Base-by-base conservation (phyloP, 1,140 invertebrate species). In the Hyposmocoma kahamanoa region DNA sequence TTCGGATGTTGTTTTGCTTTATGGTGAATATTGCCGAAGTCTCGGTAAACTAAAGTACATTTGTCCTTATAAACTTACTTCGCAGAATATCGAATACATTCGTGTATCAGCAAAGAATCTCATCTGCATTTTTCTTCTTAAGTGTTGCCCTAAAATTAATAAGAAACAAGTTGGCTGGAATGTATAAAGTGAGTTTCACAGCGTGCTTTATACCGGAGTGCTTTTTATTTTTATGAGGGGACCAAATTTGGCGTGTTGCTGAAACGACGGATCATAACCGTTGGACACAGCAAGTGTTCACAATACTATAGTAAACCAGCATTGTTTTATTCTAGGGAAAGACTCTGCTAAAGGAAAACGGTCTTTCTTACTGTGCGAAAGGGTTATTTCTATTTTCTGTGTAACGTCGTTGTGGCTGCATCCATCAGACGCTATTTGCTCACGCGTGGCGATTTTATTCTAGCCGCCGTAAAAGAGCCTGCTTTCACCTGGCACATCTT, bases 191-290 rank as follows among this genome's bases (percentile, higher is more conserved):
- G 62, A 54, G 60, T 52, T 62, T 54, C 59, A 51, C 48, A 62
- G 64, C 55, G 60, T 63, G 60, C 68, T 65, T 70, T 71, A 72
- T 69, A 54, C 47, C 62, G 66, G 60, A 65, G 60, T 64, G 66
- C 68, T 72, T 74, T 65, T 75, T 75, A 80, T 75, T 80, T 79
- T 80, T 79, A 80, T 72, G 66, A 60, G 57, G 62, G 64, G 56
- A 66, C 72, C 69, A 73, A 77, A 80, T 80, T 75, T 73, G 65
- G 76, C 70, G 67, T 73, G 73, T 76, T 70, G 72, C 61, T 71
- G 63, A 67, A 76, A 80, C 63, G 65, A 67, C 63, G 65, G 63
- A 71, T 72, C 73, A 74, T 78, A 76, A 76, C 72, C 70, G 60
- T 77, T 62, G 74, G 72, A 71, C 74, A 74, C 61, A 67, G 67